Evolutionary conservation across 2,797 vertebrate species (phyloP).

Genomic region (Limosa lapponica): DNA sequence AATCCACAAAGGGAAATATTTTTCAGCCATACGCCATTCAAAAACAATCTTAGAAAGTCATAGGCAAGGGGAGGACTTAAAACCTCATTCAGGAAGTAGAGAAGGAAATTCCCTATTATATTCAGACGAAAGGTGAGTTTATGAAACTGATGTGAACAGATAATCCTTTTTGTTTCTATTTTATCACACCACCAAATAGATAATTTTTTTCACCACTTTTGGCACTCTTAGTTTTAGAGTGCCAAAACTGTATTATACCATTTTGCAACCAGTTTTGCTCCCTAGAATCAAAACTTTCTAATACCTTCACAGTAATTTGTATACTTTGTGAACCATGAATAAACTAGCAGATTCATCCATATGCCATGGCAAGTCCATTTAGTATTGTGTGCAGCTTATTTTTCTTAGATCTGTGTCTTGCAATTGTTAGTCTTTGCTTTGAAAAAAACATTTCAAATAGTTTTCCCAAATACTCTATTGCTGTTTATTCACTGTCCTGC

Average conservation of each 20-base stretch:
- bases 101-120: not conserved
- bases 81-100: not conserved
- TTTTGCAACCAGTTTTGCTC: not conserved
- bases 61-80: not conserved
- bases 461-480: not conserved
- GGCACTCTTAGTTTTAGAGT: not conserved
- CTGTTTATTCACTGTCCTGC: not conserved
- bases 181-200: not conserved
- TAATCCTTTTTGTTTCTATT: not conserved
- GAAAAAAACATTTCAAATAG: not conserved
- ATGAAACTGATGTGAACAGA: not conserved
- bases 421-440: not conserved
- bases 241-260: not conserved
- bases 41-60: not conserved
- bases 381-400: not conserved
- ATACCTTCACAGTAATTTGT: not conserved
- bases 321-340: not conserved
- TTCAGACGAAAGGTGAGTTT: not conserved
- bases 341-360: not conserved
- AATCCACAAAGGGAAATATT: not conserved
- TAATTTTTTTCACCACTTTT: not conserved
- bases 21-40: not conserved
- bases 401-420: not conserved
- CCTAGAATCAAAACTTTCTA: not conserved
- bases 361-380: not conserved